phyloP scores from a whole-genome alignment of 2,113 vertebrate genomes.

The Tringa solitaria region DNA sequence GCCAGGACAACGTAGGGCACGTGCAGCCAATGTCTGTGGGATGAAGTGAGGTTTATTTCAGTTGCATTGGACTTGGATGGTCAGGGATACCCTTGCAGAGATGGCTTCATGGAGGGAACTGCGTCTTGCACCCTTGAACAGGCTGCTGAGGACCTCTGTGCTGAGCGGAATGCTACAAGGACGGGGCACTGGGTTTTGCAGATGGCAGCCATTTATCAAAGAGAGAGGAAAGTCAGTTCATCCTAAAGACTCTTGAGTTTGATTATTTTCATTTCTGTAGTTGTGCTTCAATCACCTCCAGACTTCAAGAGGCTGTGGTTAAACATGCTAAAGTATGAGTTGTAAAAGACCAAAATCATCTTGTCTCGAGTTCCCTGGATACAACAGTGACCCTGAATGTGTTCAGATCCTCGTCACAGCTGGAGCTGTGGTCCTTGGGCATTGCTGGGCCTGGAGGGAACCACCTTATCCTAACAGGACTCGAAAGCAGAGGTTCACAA shows the following conservation, averaged over 20 bases:
- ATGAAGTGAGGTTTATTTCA: neutral
- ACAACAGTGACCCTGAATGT: neutral
- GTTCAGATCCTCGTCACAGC: neutral
- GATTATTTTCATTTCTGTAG: neutral
- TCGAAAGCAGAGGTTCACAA: accelerated
- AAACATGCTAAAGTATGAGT: neutral
- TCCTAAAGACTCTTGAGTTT: neutral
- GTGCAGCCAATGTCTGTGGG: accelerated
- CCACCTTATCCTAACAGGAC: neutral
- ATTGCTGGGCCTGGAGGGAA: neutral
- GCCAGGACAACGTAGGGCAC: accelerated
- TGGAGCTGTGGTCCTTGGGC: neutral
- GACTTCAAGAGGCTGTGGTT: neutral
- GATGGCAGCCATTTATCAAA: neutral
- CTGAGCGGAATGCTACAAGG: neutral
- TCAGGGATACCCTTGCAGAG: neutral
- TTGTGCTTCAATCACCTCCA: neutral
- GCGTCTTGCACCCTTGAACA: accelerated
- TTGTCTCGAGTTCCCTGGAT: neutral
- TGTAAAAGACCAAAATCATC: neutral
- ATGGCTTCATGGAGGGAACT: neutral
- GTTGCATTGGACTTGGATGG: neutral
- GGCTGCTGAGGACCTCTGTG: neutral
- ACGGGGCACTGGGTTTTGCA: neutral
- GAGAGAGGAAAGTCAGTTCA: neutral